Percentiles rank a stretch among this genome's conserved stretches.
phyloP scores from a whole-genome alignment of 2,113 vertebrate species.

The Leucosticte australis region DNA sequence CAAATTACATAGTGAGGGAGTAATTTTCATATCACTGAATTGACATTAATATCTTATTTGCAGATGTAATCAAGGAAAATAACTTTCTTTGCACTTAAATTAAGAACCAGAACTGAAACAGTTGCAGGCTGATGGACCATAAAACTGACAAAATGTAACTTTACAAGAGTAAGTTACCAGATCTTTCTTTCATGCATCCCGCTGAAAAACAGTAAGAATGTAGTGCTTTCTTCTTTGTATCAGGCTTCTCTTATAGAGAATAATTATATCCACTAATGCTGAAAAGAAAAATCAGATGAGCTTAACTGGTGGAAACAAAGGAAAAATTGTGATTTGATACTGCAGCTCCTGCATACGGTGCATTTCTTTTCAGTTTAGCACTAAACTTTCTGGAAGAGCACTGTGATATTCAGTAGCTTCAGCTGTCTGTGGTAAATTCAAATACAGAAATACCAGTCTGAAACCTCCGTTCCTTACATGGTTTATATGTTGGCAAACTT shows the following conservation, averaged over 20 bases:
- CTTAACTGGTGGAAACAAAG: neutral
- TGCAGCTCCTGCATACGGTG: neutral
- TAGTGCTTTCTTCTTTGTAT: neutral
- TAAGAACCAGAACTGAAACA: constrained; percentile 30
- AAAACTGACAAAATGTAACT: constrained; percentile 4
- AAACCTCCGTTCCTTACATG: neutral
- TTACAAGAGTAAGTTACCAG: neutral
- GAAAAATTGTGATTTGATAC: neutral
- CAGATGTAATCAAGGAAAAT: constrained; percentile 72
- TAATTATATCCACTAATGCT: neutral
- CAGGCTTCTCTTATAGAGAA: neutral
- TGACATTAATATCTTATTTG: constrained; percentile 74
- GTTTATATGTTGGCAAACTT: constrained; percentile 20
- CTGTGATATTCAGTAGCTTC: constrained; percentile 13
- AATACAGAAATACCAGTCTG: constrained; percentile 31
- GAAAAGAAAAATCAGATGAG: neutral
- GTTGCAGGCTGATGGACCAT: constrained; percentile 45
- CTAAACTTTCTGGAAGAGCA: neutral
- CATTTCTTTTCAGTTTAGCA: constrained; percentile 1
- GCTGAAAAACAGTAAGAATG: neutral
- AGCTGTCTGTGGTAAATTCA: constrained; percentile 8
- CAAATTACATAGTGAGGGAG: constrained; percentile 67
- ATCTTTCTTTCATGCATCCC: neutral
- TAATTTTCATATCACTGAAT: constrained; percentile 70
- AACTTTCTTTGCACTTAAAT: constrained; percentile 55